A percentile compares a stretch with the other conserved stretches of the same genome.
Conservation (phyloP, 2,113 vertebrate species). For the Bucco capensis region DNA sequence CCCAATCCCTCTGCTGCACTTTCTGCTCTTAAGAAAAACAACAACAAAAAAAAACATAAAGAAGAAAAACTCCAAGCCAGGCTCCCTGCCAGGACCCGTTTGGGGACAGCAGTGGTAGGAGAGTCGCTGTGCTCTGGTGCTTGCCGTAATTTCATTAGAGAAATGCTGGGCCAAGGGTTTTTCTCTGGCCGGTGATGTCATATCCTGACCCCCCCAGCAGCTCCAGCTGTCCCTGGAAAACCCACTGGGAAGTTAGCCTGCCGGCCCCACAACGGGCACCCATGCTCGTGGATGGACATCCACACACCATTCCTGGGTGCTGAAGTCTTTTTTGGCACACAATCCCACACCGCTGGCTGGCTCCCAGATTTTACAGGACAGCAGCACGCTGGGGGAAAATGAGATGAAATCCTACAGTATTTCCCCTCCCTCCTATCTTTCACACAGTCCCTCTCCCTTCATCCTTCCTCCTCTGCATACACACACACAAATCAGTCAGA, state of each 20-base stretch:
- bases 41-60: neutral
- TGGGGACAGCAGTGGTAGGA: neutral
- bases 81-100: neutral
- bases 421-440: neutral
- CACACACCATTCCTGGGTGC: neutral
- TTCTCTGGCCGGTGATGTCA: slow-evolving; percentile 84
- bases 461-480: neutral
- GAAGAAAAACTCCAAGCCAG: neutral
- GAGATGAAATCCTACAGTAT: neutral
- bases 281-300: neutral
- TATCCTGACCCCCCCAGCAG: slow-evolving; percentile 84
- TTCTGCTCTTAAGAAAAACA: neutral
- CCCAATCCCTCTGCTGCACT: neutral
- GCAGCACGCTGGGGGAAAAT: neutral
- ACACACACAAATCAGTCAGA: neutral
- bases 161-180: slow-evolving; percentile 20
- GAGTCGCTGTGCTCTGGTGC: neutral
- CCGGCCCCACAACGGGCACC: neutral
- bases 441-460: neutral
- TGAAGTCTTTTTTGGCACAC: neutral
- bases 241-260: neutral
- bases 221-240: slow-evolving; percentile 54
- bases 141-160: neutral
- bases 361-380: neutral
- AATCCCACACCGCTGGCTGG: neutral